Conservation (phyloP, 2,113 vertebrate species). For the Neogale vison region DNA sequence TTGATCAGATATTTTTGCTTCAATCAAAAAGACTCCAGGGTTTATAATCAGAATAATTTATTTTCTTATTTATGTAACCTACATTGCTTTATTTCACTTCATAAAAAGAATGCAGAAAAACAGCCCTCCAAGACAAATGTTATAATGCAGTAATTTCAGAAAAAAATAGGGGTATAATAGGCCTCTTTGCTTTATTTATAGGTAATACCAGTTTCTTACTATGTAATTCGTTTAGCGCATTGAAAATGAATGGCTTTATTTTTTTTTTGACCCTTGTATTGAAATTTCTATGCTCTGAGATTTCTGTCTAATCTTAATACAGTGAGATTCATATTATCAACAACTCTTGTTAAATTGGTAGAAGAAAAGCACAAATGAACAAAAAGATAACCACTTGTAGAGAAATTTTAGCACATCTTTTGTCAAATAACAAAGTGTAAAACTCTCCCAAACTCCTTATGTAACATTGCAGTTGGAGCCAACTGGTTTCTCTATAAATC, state of each 20-base stretch:
- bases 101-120: not conserved
- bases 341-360: not conserved
- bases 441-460: not conserved
- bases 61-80: constrained; percentile 44
- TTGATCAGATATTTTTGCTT: not conserved
- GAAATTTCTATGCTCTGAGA: not conserved
- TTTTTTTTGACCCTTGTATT: constrained; percentile 38
- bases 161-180: not conserved
- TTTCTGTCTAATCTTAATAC: not conserved
- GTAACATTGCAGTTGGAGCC: not conserved
- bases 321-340: not conserved
- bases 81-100: constrained; percentile 16
- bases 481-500: constrained; percentile 26
- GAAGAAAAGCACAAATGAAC: not conserved
- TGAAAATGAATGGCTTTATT: constrained; percentile 28
- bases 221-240: not conserved
- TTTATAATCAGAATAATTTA: constrained; percentile 48
- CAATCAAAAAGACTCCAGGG: not conserved
- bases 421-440: constrained; percentile 18
- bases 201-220: not conserved
- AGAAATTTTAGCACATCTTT: not conserved
- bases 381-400: not conserved
- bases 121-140: not conserved
- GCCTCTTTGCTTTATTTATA: not conserved
- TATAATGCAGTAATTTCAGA: not conserved